These are phyloP conservation scores for Cryptotermes secundus DNA, from an alignment of 1,140 invertebrate genomes.

Conservation along the genomic window DNA sequence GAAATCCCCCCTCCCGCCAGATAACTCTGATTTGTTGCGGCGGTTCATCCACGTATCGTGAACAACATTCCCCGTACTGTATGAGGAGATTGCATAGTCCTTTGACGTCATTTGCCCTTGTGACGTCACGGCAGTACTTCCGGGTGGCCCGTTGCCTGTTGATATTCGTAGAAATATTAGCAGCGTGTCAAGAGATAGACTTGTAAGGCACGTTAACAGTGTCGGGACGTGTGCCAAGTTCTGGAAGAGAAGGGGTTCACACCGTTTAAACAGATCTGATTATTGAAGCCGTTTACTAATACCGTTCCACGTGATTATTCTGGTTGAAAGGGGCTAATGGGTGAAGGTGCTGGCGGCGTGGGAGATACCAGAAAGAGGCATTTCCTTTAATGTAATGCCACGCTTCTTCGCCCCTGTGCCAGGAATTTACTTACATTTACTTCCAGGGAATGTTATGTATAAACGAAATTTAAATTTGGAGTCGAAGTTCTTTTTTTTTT, in stretches of 20 bases:
- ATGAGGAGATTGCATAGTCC: background rate
- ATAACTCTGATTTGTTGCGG: background rate
- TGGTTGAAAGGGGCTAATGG: too few species aligned
- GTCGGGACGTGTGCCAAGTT: background rate
- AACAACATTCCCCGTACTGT: background rate
- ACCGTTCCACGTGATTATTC: background rate
- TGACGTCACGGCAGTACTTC: slow-evolving; percentile 4
- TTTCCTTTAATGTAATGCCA: too few species aligned
- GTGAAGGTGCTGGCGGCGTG: too few species aligned
- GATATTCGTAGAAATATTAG: slow-evolving; percentile 9
- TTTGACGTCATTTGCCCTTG: slow-evolving; percentile 11
- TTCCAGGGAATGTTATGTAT: too few species aligned
- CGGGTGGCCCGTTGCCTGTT: slow-evolving; percentile 10
- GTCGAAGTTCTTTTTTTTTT: too few species aligned
- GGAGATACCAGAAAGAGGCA: too few species aligned
- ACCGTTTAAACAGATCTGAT: background rate
- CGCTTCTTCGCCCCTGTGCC: too few species aligned
- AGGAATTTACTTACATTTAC: too few species aligned
- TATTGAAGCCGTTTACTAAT: background rate
- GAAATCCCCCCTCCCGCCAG: too few species aligned
- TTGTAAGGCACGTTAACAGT: slow-evolving; percentile 12
- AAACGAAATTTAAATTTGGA: too few species aligned
- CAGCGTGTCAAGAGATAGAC: background rate
- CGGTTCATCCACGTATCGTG: background rate
- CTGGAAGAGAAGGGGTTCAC: background rate